Base-by-base conservation (phyloP, 1,140 invertebrate species). In the Bombus superbus region DNA sequence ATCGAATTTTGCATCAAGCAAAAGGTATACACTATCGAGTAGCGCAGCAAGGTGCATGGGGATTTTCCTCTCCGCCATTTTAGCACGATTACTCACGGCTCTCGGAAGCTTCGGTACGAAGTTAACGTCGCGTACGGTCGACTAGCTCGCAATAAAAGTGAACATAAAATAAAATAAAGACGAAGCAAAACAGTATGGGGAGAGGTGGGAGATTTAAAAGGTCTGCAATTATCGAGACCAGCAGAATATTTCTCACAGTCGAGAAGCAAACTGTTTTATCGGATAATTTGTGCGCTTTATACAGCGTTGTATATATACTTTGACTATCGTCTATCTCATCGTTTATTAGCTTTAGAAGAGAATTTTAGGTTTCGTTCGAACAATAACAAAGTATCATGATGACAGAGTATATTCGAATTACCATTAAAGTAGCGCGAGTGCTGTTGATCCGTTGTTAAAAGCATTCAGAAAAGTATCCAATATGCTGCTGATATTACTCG, bases 101-200 rank as follows among this genome's bases (percentile, higher is more conserved):
- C 28, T n/a, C 40, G 76, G 40, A 72, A 44, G 28, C 28, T 59
- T 59, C 47, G 47, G 47, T 71, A 28, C 38, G 25, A n/a, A 71
- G 28, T 71, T 32, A 87, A 83, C 35, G 53, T 83, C 22, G 77
- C 28, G 57, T 32, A 68, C 32, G 35, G 42, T 76, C 86, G 40
- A 62, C 28, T 35, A 42, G n/a, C 32, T 69, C n/a, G 69, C 76
- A 89, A 71, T 89, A 90, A 89, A 87, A 68, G 68, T 69, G 74
- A 74, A 72, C 78, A 73, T 88, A 78, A 87, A 88, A 86, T 64
- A 69, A 75, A 57, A 72, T 84, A 83, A 74, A 59, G 62, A 64
- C 42, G 62, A 57, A 47, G n/a, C 25, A 66, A 57, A 15, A 72
- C n/a, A 28, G 35, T 8, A 47, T 8, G 6, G 47, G 44, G 38